These are phyloP conservation scores for Cettia cetti DNA, from an alignment of 2,113 vertebrate genomes.

Conservation along the genomic window DNA sequence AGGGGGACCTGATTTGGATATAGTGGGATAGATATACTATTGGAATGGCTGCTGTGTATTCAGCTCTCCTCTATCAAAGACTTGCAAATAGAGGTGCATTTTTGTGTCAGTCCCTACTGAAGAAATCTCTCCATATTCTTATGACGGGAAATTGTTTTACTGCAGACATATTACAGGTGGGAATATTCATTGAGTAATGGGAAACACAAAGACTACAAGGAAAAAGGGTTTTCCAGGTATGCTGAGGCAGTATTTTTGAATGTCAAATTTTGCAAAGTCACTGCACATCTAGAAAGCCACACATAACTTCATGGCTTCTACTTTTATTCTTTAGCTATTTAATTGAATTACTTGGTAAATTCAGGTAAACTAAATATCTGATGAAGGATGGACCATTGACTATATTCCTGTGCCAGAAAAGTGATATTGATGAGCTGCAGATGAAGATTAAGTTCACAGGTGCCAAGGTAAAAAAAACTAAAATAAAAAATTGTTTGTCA, in stretches of 20 bases:
- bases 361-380: background rate
- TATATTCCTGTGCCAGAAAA: background rate
- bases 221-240: background rate
- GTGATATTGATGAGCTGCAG: background rate
- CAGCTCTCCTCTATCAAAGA: background rate
- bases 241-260: background rate
- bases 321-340: background rate
- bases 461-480: background rate
- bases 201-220: background rate
- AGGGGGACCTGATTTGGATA: background rate
- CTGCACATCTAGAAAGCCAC: background rate
- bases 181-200: background rate
- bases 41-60: background rate
- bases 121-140: background rate
- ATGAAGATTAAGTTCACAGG: slow-evolving; percentile 33
- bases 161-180: background rate
- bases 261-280: background rate
- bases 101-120: background rate
- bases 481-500: background rate
- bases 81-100: background rate
- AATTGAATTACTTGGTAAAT: background rate
- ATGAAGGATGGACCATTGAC: background rate
- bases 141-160: background rate
- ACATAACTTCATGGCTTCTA: background rate
- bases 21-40: background rate